phyloP scores from a whole-genome alignment of 2,797 vertebrate species.

The Chlorospingus semifuscus region DNA sequence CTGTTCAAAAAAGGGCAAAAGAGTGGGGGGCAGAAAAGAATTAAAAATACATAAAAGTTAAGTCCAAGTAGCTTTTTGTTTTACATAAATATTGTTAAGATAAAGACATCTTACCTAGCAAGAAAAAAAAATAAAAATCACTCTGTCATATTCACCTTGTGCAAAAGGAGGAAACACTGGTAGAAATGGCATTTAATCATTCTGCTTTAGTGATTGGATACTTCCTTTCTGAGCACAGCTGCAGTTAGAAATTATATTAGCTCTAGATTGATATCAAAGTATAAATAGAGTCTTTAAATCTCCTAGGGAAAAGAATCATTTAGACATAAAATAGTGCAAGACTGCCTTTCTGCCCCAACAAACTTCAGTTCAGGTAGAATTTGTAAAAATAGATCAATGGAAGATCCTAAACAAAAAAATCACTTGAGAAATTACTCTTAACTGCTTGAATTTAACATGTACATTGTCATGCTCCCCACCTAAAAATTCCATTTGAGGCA shows the following conservation, averaged over 20 bases:
- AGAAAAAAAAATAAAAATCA: neutral
- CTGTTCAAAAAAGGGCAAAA: neutral
- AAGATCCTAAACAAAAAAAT: slow-evolving; percentile 9
- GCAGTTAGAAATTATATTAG: neutral
- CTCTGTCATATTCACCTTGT: neutral
- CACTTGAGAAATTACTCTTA: neutral
- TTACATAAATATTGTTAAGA: neutral
- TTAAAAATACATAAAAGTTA: neutral
- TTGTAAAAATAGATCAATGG: slow-evolving; percentile 3
- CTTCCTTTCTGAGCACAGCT: neutral
- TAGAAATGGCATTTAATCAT: neutral
- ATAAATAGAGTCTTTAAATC: neutral
- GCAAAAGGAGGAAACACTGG: neutral
- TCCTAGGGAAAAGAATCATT: neutral
- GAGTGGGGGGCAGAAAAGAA: neutral
- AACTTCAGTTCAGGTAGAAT: neutral
- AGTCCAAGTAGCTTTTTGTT: neutral
- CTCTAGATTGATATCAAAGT: neutral
- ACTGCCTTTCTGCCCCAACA: neutral
- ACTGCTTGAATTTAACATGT: neutral
- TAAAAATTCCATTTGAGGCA: neutral
- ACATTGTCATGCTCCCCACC: neutral
- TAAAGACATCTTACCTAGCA: neutral
- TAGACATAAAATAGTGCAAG: neutral
- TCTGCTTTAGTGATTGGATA: neutral